Base-by-base conservation (phyloP, 2,797 vertebrate genomes). In the Neomorphus geoffroyi region DNA sequence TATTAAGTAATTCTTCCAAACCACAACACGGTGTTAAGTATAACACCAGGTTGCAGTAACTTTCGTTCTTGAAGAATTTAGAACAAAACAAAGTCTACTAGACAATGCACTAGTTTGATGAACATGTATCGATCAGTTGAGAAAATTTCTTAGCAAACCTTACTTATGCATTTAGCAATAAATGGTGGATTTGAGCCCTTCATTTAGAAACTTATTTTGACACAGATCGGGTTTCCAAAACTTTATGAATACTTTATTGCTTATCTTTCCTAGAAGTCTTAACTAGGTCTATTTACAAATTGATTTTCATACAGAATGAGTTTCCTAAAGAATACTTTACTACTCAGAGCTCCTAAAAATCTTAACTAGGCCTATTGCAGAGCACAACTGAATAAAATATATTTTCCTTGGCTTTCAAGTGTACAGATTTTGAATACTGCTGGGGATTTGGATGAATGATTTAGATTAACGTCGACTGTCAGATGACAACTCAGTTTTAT, bases 401-500 rank as follows among this genome's bases (percentile, higher is more conserved):
- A 33, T 89, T 83, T 92, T 86, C 35, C 43, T 86, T 95, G 56
- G 80, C 82, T 90, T 48, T 75, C 69, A 30, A 72, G 39, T 26
- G 7, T 21, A 90, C 48, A 24, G 74, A 43, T 64, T 77, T 73
- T 84, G 80, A 90, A 91, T 67, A 79, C 56, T 66, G 41, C 33
- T 56, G 73, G 21, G 56, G 45, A 88, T 65, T 83, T 79, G 1
- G 2, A 86, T 91, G 45, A 94, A 84, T 93, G 70, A 88, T 92
- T 93, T 71, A 86, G 46, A 93, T 92, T 69, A 72, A 81, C 30
- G 58, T 62, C 21, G 16, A 88, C 83, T 92, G 80, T 33, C 62
- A 88, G 73, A 73, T 77, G 80, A 92, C 80, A 95, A 93, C 13
- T 70, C 56, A 66, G 43, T 70, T 94, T 89, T 86, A 57, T 7